Percentiles rank a stretch among this genome's conserved stretches.
Evolutionary conservation across 2,797 vertebrate genomes (phyloP).

Genomic region (Pseudomugil tenellus): DNA sequence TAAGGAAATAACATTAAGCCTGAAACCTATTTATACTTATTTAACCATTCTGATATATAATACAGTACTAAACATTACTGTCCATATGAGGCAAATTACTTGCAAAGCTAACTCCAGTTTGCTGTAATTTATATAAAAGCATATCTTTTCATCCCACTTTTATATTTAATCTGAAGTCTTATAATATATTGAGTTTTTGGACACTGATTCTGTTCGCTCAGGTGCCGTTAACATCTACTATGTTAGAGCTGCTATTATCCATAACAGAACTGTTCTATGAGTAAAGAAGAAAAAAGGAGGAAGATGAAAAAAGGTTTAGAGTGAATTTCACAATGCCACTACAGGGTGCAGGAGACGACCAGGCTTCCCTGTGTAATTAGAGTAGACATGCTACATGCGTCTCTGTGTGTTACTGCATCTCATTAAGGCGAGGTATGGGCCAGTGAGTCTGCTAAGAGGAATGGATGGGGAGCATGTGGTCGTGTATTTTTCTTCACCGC

Average conservation of each 20-base stretch:
- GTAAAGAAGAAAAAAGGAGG: neutral
- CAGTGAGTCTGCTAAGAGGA: conserved; percentile 66
- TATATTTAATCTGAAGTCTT: neutral
- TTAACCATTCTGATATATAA: no score
- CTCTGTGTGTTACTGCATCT: conserved; percentile 73
- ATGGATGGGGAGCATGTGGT: conserved; percentile 61
- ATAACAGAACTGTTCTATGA: neutral
- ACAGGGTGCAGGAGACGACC: conserved; percentile 47
- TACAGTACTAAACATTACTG: no score
- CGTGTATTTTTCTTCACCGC: conserved; percentile 42
- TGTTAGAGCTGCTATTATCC: neutral
- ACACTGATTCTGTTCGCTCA: neutral
- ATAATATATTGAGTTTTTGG: neutral
- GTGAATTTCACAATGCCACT: conserved; percentile 50
- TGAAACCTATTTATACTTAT: no score
- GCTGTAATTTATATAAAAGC: neutral
- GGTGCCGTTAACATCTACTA: neutral
- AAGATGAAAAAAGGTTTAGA: conserved; percentile 37
- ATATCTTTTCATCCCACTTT: no score
- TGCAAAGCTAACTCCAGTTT: neutral
- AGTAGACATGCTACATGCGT: conserved; percentile 79
- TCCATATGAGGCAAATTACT: no score
- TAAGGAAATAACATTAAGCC: neutral
- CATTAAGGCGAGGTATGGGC: conserved; percentile 70
- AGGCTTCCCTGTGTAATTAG: conserved; percentile 72